Conservation (phyloP, 2,888 invertebrate species). For the Teinopalpus imperialis region DNA sequence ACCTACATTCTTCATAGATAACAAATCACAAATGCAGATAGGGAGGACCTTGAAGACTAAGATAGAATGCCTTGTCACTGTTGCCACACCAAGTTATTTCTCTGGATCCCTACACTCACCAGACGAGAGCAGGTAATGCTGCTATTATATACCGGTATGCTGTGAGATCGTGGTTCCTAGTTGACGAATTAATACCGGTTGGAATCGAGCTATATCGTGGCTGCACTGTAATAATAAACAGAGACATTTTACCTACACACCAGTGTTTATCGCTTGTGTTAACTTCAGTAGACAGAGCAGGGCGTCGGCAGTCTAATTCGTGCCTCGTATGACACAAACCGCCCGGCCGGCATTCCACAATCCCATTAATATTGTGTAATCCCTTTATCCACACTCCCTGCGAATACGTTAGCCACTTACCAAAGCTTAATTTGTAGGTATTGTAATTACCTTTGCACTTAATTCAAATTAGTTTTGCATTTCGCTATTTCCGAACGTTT, state of each 20-base stretch:
- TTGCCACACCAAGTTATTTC: no score
- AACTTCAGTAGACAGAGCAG: constrained; percentile 9
- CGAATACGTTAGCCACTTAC: constrained; percentile 42
- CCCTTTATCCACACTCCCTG: constrained; percentile 51
- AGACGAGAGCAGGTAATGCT: no score
- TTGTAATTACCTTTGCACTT: constrained; percentile 38
- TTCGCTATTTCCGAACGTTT: constrained; percentile 16
- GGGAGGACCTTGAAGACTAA: no score
- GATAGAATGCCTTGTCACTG: no score
- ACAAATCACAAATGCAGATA: no score
- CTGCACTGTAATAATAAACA: background rate
- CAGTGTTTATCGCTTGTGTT: constrained; percentile 3
- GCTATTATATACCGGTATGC: no score
- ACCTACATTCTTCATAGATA: no score
- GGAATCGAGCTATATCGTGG: no score
- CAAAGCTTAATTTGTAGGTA: constrained; percentile 45
- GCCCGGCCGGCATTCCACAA: constrained; percentile 41
- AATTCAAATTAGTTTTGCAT: constrained; percentile 32
- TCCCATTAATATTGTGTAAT: constrained; percentile 66
- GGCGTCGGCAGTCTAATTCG: constrained; percentile 6
- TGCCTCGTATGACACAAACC: constrained; percentile 31
- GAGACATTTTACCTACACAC: background rate
- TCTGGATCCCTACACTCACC: no score
- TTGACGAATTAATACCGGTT: no score
- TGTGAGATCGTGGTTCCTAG: no score